These are phyloP conservation scores for Myopa tessellatipennis DNA, from an alignment of 2,888 invertebrate species.

Conservation along the genomic window DNA sequence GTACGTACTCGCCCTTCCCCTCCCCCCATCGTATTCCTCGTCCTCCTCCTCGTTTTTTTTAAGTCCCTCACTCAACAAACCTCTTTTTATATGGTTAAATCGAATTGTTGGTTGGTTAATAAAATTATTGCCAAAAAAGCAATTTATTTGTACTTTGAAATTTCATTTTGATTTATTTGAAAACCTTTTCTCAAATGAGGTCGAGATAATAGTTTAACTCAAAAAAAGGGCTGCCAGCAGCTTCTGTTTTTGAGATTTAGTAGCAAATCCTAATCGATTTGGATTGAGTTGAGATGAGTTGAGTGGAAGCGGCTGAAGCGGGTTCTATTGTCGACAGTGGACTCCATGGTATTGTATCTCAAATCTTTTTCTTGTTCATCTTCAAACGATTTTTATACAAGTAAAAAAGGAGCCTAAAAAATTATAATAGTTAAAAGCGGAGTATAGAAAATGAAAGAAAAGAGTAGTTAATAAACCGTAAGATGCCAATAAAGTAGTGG, in stretches of 20 bases:
- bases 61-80: no score
- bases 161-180: slow-evolving; percentile 43
- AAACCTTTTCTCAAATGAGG: slow-evolving; percentile 40
- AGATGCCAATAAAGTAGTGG: not conserved
- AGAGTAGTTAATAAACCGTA: not conserved
- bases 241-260: slow-evolving; percentile 23
- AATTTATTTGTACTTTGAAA: slow-evolving; percentile 35
- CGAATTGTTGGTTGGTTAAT: no score
- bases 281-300: slow-evolving; percentile 47
- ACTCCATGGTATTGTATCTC: not conserved
- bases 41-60: not conserved
- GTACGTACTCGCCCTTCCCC: not conserved
- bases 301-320: not conserved
- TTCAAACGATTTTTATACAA: no score
- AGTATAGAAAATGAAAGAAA: no score
- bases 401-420: no score
- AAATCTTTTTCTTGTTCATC: not conserved
- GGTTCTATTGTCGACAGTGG: not conserved
- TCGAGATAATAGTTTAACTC: slow-evolving; percentile 40
- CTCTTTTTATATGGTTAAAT: not conserved
- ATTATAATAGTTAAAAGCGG: no score
- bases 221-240: slow-evolving; percentile 47
- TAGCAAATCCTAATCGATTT: slow-evolving; percentile 48
- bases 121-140: slow-evolving; percentile 1
- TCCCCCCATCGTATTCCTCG: not conserved